Base-by-base conservation (phyloP, 2,797 vertebrate species). In the Adrianichthys oophorus region DNA sequence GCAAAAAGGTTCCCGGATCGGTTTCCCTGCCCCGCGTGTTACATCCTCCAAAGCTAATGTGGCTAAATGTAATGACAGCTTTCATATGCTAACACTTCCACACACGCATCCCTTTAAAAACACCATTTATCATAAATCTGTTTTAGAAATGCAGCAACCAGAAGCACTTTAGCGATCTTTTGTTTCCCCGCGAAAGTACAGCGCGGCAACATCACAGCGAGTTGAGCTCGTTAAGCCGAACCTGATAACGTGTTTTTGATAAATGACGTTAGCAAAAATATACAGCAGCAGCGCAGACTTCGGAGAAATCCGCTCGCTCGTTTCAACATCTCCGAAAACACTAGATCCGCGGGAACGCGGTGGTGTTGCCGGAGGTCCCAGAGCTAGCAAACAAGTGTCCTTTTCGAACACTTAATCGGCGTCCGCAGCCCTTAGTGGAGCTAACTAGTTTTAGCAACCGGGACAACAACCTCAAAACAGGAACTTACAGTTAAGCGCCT, bases 361-460 rank as follows among this genome's bases (percentile, higher is more conserved):
- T 12, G 32, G 32, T 37, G 32, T 37, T 3, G 32, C 10, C 32
- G 10, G 32, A 37, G 32, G 32, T 37, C 13, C 2, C 8, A 37
- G 32, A 12, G 32, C 32, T 37, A 37, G 32, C 32, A 37, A 37
- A 32, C 29, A 10, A 37, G 32, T 14, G 18, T 46, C 4, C 18
- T 8, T 45, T 60, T 67, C 55, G 72, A 76, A 49, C 61, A 67
- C 60, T 65, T 77, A 65, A 48, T 41, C 43, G 29, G 41, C 37
- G 13, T 64, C 68, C 58, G 66, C 41, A 78, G 80, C 80, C 83
- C 79, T 74, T 61, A 71, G 65, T 42, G 64, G 18, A 10, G 71
- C 68, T 78, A 82, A 83, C 88, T 83, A 82, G 66, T 73, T 5
- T 65, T 86, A 84, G 84, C 87, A 74, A 17, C 66, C 32, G 52